Percentiles rank a stretch among this genome's conserved stretches.
These are phyloP conservation scores for Sander vitreus DNA, from an alignment of 2,113 vertebrate genomes.

Conservation along the genomic window DNA sequence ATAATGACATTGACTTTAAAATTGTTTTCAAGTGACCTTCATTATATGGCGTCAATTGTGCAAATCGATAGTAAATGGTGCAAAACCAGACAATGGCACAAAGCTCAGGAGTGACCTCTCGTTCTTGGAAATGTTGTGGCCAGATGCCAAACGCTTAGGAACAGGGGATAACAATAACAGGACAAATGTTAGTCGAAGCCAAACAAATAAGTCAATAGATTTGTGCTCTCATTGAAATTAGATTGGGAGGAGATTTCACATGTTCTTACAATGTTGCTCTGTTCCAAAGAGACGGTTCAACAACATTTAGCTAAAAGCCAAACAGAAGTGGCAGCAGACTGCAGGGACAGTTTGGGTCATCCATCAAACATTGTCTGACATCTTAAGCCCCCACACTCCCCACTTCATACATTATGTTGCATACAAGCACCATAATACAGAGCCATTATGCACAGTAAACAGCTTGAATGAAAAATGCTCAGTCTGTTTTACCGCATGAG, in stretches of 20 bases:
- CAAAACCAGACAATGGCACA: constrained; percentile 32
- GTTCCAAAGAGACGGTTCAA: constrained; percentile 20
- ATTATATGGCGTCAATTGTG: constrained; percentile 28
- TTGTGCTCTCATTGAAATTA: constrained; percentile 19
- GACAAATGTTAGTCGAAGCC: background rate
- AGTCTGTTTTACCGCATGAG: background rate
- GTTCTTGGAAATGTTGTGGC: constrained; percentile 11
- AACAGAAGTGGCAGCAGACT: constrained; percentile 49
- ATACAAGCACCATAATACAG: constrained; percentile 11
- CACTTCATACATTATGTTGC: constrained; percentile 34
- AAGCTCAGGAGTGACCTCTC: constrained; percentile 31
- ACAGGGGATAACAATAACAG: background rate
- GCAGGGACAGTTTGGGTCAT: constrained; percentile 56
- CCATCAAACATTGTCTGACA: constrained; percentile 48
- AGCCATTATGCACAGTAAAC: constrained; percentile 19
- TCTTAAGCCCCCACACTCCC: constrained; percentile 32
- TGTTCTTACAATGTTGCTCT: constrained; percentile 29
- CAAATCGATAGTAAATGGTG: constrained; percentile 46
- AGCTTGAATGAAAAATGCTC: constrained; percentile 1
- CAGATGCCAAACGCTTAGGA: constrained; percentile 20
- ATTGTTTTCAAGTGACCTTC: constrained; percentile 25
- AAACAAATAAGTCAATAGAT: constrained; percentile 29
- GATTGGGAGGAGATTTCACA: constrained; percentile 10
- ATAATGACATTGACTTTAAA: constrained; percentile 34
- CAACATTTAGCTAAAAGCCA: constrained; percentile 41